Percentiles rank a stretch among this genome's conserved stretches.
These are phyloP conservation scores for Dryobotodes eremita DNA, from an alignment of 2,888 invertebrate species.

Conservation along the genomic window DNA sequence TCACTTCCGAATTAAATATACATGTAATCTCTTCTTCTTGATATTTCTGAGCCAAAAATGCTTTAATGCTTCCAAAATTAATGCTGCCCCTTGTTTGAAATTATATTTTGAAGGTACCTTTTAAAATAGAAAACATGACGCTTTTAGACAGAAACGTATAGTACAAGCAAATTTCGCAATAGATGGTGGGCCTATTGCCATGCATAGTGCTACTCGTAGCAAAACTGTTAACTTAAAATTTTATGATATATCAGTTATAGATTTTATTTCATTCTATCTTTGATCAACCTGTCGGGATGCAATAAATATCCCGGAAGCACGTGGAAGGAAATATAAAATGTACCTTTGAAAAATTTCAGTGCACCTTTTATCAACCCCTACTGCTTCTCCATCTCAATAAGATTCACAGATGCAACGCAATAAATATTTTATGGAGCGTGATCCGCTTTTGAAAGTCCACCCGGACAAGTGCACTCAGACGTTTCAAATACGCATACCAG, in stretches of 20 bases:
- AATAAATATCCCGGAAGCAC: not conserved
- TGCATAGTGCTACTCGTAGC: not conserved
- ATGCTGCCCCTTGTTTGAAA: conserved; percentile 48
- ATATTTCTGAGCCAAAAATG: conserved; percentile 70
- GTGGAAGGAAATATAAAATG: not conserved
- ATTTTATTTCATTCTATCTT: not conserved
- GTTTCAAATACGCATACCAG: conserved; percentile 15
- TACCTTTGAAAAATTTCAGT: not conserved
- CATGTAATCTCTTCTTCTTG: conserved; percentile 77
- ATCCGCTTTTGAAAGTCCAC: not conserved
- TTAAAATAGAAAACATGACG: not conserved
- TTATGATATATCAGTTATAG: not conserved
- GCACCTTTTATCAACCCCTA: not conserved
- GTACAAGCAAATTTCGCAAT: not conserved
- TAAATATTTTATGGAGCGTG: conserved; percentile 28
- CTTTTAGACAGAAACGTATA: not conserved
- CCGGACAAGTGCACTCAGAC: conserved; percentile 5
- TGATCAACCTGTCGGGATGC: not conserved
- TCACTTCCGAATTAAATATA: conserved; percentile 75
- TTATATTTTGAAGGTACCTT: conserved; percentile 16
- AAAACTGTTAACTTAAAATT: not conserved
- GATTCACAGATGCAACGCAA: conserved; percentile 15
- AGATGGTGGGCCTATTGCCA: not conserved
- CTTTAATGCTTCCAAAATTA: conserved; percentile 30
- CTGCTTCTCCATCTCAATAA: conserved; percentile 20